Evolutionary conservation across 35 echinoderm and acorn worm species (phyloP).

Genomic region (Lytechinus pictus): DNA sequence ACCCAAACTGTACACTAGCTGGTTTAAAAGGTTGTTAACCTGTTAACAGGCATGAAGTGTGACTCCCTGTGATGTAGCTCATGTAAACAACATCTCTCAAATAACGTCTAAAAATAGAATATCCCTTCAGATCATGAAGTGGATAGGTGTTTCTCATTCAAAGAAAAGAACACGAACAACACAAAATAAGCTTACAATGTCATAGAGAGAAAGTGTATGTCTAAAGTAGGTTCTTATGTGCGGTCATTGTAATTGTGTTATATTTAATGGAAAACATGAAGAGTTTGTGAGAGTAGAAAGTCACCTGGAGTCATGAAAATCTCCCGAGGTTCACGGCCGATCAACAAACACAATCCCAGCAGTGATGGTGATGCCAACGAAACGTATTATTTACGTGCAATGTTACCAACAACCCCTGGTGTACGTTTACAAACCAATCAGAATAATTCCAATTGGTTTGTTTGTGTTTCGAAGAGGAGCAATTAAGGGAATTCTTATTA

Average conservation of each 20-base stretch:
- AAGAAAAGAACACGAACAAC: not conserved
- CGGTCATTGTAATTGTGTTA: not conserved
- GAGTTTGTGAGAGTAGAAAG: not conserved
- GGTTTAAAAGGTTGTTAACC: not conserved
- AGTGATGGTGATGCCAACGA: not conserved
- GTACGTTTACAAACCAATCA: not conserved
- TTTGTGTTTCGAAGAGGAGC: not conserved
- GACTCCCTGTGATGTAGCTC: not conserved
- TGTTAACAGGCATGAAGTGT: not conserved
- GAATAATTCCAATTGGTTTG: not conserved
- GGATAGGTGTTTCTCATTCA: not conserved
- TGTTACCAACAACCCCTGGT: not conserved
- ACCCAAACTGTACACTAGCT: too few relatives aligned
- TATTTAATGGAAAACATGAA: not conserved
- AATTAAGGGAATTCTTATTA: not conserved
- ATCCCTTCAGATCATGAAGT: not conserved
- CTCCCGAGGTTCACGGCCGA: not conserved
- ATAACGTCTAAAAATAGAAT: not conserved
- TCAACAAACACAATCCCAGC: not conserved
- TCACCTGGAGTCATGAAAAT: not conserved
- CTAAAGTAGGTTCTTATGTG: not conserved
- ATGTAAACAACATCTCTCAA: slow-evolving; percentile 18
- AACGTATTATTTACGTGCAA: not conserved
- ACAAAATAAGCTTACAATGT: not conserved
- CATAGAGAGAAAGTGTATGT: not conserved